Percentiles rank a stretch among this genome's conserved stretches.
phyloP scores from a whole-genome alignment of 2,797 vertebrate species.

The Lycodopsis pacificus region DNA sequence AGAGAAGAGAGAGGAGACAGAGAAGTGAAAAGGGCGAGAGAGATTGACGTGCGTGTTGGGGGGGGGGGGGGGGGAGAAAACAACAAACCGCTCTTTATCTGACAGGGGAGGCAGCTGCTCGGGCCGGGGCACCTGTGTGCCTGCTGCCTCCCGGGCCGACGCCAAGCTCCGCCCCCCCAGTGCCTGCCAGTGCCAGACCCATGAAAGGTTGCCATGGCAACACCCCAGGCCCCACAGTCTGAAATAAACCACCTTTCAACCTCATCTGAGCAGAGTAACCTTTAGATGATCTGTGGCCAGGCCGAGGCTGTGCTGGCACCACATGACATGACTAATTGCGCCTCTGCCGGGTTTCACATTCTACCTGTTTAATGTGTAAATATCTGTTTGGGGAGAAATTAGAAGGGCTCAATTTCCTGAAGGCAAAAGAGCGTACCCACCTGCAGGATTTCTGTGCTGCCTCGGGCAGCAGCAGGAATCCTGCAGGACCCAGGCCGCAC shows the following conservation, averaged over 20 bases:
- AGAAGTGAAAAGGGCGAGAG: conserved; percentile 77
- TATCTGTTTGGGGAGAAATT: conserved; percentile 23
- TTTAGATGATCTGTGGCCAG: conserved; percentile 73
- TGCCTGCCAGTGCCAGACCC: conserved; percentile 65
- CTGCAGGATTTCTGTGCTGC: conserved; percentile 56
- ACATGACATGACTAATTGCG: conserved; percentile 39
- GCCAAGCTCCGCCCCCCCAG: conserved; percentile 77
- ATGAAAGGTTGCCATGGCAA: conserved; percentile 79
- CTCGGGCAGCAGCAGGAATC: conserved; percentile 53
- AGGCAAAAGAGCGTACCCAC: conserved; percentile 38
- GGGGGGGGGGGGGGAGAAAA: conserved; percentile 50
- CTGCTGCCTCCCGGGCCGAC: conserved; percentile 71
- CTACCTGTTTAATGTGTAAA: conserved; percentile 39
- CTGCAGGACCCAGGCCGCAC: conserved; percentile 51
- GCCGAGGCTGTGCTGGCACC: conserved; percentile 55
- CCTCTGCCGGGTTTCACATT: conserved; percentile 42
- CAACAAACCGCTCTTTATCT: conserved; percentile 83
- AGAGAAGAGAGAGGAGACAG: conserved; percentile 71
- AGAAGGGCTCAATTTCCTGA: conserved; percentile 9
- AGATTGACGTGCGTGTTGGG: conserved; percentile 77
- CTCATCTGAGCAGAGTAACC: conserved; percentile 74
- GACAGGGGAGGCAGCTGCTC: conserved; percentile 78
- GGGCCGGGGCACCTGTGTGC: conserved; percentile 81
- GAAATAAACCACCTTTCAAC: conserved; percentile 81
- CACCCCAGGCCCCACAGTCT: conserved; percentile 58